Conservation (phyloP, 2,797 vertebrate species). For the Ammospiza maritima region DNA sequence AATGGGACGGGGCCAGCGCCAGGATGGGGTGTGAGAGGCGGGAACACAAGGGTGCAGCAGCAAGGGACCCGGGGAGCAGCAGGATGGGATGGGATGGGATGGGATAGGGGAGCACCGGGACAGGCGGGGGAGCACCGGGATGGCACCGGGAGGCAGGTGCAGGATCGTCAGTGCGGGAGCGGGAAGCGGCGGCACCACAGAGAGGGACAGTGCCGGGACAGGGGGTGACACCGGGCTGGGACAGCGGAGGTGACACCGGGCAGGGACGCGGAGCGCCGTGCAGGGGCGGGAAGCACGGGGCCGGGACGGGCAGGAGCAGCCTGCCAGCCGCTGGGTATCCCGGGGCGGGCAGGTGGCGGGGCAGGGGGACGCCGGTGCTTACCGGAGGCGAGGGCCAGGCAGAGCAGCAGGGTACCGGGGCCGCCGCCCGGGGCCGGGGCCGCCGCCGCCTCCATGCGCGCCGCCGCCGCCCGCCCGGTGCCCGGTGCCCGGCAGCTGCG, state of each 20-base stretch:
- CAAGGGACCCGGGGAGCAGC: accelerated
- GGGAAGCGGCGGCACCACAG: not conserved
- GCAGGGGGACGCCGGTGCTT: not conserved
- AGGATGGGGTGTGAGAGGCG: not conserved
- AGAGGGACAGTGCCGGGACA: not conserved
- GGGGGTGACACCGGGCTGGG: not conserved
- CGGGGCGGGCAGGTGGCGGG: not conserved
- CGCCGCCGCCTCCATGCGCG: slow-evolving; percentile 23
- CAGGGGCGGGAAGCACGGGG: not conserved
- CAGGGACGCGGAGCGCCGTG: not conserved
- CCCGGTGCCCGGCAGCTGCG: not conserved
- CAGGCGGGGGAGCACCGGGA: not conserved
- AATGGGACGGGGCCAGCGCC: not conserved
- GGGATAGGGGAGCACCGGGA: not conserved
- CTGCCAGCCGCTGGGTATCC: not conserved
- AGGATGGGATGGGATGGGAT: not conserved
- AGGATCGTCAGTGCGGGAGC: not conserved
- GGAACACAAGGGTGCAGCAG: no score
- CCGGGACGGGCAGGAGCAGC: not conserved
- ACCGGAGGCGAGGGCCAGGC: slow-evolving; percentile 56
- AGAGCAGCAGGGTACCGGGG: slow-evolving; percentile 39
- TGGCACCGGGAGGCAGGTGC: not conserved
- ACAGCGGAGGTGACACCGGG: not conserved
- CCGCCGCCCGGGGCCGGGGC: slow-evolving; percentile 8
- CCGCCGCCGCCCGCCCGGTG: slow-evolving; percentile 1